Evolutionary conservation across 2,888 invertebrate species (phyloP).

Genomic region (Zygaena filipendulae): DNA sequence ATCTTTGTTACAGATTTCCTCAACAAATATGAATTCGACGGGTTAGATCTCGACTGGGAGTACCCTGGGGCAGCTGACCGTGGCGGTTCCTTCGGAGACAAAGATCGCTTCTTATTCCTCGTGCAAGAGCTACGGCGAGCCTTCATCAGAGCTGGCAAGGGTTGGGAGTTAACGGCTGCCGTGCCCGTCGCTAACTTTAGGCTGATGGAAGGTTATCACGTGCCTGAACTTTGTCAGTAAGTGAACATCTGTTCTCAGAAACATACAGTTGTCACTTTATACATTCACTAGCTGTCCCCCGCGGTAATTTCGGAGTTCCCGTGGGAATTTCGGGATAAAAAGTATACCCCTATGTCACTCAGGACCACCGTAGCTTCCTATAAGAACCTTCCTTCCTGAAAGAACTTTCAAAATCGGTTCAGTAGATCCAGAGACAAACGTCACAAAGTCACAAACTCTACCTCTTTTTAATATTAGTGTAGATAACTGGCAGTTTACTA

Average conservation of each 20-base stretch:
- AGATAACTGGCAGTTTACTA: too few relatives aligned
- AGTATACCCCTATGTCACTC: too few relatives aligned
- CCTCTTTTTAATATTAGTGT: too few relatives aligned
- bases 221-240: constrained; percentile 89
- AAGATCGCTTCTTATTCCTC: constrained; percentile 83
- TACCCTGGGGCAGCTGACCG: constrained; percentile 90
- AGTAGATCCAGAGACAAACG: too few relatives aligned
- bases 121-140: constrained; percentile 85
- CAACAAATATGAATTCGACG: constrained; percentile 82
- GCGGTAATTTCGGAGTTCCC: too few relatives aligned
- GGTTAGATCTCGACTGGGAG: constrained; percentile 91
- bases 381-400: too few relatives aligned
- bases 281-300: too few relatives aligned
- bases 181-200: constrained; percentile 90
- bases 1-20: constrained; percentile 81
- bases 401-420: too few relatives aligned
- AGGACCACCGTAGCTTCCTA: too few relatives aligned
- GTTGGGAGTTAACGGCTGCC: constrained; percentile 91
- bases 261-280: neutral
- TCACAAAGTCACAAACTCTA: too few relatives aligned
- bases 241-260: too few relatives aligned
- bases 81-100: constrained; percentile 85
- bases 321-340: too few relatives aligned
- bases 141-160: constrained; percentile 77
- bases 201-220: constrained; percentile 90